These are phyloP conservation scores for Caranx ignobilis DNA, from an alignment of 2,113 vertebrate genomes.

Conservation along the genomic window DNA sequence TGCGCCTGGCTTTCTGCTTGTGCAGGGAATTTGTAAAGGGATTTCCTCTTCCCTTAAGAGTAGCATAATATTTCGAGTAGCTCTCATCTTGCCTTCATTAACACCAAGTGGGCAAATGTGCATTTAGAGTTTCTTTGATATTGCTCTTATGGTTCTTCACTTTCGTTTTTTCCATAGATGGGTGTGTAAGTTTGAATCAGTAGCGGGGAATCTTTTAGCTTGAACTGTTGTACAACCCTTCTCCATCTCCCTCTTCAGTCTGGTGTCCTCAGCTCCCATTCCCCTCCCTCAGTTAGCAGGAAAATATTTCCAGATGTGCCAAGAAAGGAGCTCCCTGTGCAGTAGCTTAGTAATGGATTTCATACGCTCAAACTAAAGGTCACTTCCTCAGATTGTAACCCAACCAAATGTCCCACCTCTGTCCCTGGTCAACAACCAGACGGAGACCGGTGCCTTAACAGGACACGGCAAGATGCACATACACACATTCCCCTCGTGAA, in stretches of 20 bases:
- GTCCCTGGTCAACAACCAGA: slow-evolving; percentile 24
- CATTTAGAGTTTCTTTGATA: neutral
- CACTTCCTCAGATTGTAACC: slow-evolving; percentile 65
- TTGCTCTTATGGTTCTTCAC: too few species aligned
- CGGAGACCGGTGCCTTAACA: slow-evolving; percentile 10
- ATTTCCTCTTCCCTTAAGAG: slow-evolving; percentile 15
- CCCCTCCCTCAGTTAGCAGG: slow-evolving; percentile 56
- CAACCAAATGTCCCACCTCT: slow-evolving; percentile 17
- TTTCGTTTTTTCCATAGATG: neutral
- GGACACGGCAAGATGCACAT: slow-evolving; percentile 6
- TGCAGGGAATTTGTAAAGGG: slow-evolving; percentile 9
- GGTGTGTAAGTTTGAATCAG: slow-evolving; percentile 6
- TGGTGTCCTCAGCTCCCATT: slow-evolving; percentile 53
- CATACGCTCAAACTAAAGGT: slow-evolving; percentile 61
- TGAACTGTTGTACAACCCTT: slow-evolving; percentile 64
- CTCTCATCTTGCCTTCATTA: slow-evolving; percentile 38
- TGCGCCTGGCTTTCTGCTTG: neutral
- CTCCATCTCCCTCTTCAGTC: slow-evolving; percentile 51
- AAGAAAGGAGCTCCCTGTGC: slow-evolving; percentile 62
- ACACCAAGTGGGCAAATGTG: neutral
- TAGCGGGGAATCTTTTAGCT: slow-evolving; percentile 52
- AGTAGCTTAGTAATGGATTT: slow-evolving; percentile 70
- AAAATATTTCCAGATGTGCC: slow-evolving; percentile 84
- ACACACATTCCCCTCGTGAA: slow-evolving; percentile 18
- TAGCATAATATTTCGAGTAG: slow-evolving; percentile 10